Base-by-base conservation (phyloP, 2,888 invertebrate genomes). In the Folsomia manolachei region DNA sequence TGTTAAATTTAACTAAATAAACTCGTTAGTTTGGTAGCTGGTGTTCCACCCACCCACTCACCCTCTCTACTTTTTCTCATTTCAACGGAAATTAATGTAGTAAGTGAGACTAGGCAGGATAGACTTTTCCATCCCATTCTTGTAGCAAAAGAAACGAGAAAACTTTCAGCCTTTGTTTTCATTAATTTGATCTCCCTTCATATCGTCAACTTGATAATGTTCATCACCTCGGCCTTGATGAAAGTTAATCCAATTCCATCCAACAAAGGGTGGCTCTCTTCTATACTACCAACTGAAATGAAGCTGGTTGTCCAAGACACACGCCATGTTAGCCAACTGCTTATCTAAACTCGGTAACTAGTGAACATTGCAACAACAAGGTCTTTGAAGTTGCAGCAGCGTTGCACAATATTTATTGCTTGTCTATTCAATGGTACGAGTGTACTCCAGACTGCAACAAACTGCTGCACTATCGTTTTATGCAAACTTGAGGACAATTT, bases 91-190 rank as follows among this genome's bases (percentile, higher is more conserved):
- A 72, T 74, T 39, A 39, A 39, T 39, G 39, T 39, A 56, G 4
- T 56, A n/a, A 14, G 21, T 56, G 7, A 7, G n/a, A 56, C 11
- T 56, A 19, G 7, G 56, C 18, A 56, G 39, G 39, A 4, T 14
- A 39, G 39, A 39, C 4, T 56, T 19, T 18, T 56, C 11, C 56
- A 18, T 21, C 56, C 7, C 18, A n/a, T 11, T 11, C 18, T 11
- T 51, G n/a, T 7, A 56, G 56, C 4, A 56, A 56, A 56, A 51
- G 39, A 39, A 69, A 56, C 52, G 27, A 62, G 70, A 72, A 70
- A 75, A 75, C 75, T 75, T 75, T 72, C 24, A 23, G 26, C 70
- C 65, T 75, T 72, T 75, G 72, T 75, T 75, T 75, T 75, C 72
- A 72, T 75, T 75, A 75, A 67, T 64, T 64, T 64, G 25, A 9